phyloP scores from a whole-genome alignment of 2,888 invertebrate species.

The Sinopyrophorus schimmeli region DNA sequence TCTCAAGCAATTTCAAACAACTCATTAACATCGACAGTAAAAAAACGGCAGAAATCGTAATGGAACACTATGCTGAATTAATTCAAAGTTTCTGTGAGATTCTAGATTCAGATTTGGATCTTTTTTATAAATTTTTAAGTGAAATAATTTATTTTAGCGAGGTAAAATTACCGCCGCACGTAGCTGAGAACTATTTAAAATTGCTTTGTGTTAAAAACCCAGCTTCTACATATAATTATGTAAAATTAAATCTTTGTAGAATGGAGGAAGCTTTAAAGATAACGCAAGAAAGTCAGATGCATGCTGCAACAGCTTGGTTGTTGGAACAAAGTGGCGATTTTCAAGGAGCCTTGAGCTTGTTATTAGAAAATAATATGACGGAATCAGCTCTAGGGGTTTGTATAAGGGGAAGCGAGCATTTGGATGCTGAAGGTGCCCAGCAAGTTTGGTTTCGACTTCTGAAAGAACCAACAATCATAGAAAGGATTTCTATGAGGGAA shows the following conservation, averaged over 20 bases:
- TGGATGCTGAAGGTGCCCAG: slow-evolving; percentile 56
- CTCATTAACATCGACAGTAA: slow-evolving; percentile 64
- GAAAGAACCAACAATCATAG: slow-evolving; percentile 54
- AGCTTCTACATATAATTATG: slow-evolving; percentile 59
- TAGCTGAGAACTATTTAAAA: slow-evolving; percentile 65
- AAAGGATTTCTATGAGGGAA: slow-evolving; percentile 54
- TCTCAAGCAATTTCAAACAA: slow-evolving; percentile 56
- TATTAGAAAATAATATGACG: slow-evolving; percentile 55
- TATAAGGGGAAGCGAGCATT: slow-evolving; percentile 55
- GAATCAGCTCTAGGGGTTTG: slow-evolving; percentile 54
- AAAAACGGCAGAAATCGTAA: slow-evolving; percentile 65
- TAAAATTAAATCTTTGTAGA: slow-evolving; percentile 61
- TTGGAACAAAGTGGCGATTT: slow-evolving; percentile 77
- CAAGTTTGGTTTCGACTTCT: slow-evolving; percentile 59
- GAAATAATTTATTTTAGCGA: slow-evolving; percentile 57
- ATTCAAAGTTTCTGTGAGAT: slow-evolving; percentile 55
- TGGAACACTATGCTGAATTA: slow-evolving; percentile 59
- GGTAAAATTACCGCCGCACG: slow-evolving; percentile 53
- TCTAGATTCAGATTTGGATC: slow-evolving; percentile 53
- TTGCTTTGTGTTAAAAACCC: slow-evolving; percentile 65
- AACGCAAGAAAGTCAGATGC: slow-evolving; percentile 63
- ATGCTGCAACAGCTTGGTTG: slow-evolving; percentile 71
- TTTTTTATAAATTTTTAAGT: slow-evolving; percentile 62
- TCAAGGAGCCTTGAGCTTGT: slow-evolving; percentile 69
- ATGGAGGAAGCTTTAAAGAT: slow-evolving; percentile 67